Percentiles rank a stretch among this genome's conserved stretches.
These are phyloP conservation scores for Temnothorax unifasciatus DNA, from an alignment of 2,888 invertebrate genomes.

Conservation along the genomic window DNA sequence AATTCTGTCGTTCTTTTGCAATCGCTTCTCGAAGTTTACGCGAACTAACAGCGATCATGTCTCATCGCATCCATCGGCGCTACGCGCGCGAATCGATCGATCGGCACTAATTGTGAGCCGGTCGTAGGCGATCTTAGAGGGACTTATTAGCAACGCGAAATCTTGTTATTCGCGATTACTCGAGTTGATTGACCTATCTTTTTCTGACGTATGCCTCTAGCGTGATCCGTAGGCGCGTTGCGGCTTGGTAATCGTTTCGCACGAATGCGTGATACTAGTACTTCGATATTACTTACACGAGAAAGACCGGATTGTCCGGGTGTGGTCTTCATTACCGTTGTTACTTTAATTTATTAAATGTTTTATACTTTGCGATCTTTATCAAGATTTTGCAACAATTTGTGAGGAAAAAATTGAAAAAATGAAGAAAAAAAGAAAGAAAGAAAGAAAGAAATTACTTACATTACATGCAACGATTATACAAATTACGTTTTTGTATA, in stretches of 20 bases:
- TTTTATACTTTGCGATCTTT: constrained; percentile 17
- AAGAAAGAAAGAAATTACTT: not conserved
- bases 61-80: constrained; percentile 18
- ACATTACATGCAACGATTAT: not conserved
- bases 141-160: constrained; percentile 50
- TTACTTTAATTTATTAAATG: constrained; percentile 33
- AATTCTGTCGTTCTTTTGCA: constrained; percentile 25
- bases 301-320: constrained; percentile 56
- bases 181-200: constrained; percentile 77
- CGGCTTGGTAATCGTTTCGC: constrained; percentile 82
- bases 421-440: not conserved
- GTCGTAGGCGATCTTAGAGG: constrained; percentile 31
- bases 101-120: constrained; percentile 58
- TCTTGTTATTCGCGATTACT: constrained; percentile 73
- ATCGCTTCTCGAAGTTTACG: constrained; percentile 31
- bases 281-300: constrained; percentile 53
- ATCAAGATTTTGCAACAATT: not conserved
- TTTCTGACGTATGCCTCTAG: constrained; percentile 65
- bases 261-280: constrained; percentile 77
- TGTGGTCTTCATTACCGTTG: constrained; percentile 47
- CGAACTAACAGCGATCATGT: constrained; percentile 21
- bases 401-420: not conserved
- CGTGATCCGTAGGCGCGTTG: constrained; percentile 77
- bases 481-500: constrained; percentile 16
- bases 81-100: not conserved